Conservation (phyloP, 2,888 invertebrate genomes). For the Epistrophe eligans region DNA sequence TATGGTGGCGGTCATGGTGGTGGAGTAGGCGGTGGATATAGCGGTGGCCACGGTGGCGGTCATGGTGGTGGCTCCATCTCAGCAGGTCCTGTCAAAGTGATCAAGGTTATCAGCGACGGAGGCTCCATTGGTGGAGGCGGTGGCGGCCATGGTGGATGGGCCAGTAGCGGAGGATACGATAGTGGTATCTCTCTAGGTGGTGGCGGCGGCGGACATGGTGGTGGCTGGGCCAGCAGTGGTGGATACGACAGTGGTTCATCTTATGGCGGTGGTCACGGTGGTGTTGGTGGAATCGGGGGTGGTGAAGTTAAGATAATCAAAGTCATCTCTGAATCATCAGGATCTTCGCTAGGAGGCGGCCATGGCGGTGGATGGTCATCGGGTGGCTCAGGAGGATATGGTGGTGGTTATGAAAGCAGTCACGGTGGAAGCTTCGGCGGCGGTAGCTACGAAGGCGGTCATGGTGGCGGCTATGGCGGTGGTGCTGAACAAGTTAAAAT, state of each 20-base stretch:
- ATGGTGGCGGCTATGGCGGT: conserved; percentile 63
- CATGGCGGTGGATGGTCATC: conserved; percentile 45
- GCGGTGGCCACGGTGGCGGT: conserved; percentile 46
- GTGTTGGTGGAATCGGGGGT: conserved; percentile 55
- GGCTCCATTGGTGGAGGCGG: conserved; percentile 46
- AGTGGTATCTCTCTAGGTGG: conserved; percentile 47
- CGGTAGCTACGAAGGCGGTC: conserved; percentile 57
- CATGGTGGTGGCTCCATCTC: conserved; percentile 61
- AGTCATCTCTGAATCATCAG: conserved; percentile 66
- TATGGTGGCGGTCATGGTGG: conserved; percentile 32
- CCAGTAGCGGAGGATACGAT: conserved; percentile 49
- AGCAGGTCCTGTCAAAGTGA: conserved; percentile 61
- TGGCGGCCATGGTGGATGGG: conserved; percentile 63
- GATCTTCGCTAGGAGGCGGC: conserved; percentile 67
- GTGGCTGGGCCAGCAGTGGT: conserved; percentile 51
- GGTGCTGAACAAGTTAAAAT: conserved; percentile 67
- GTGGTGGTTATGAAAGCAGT: conserved; percentile 46
- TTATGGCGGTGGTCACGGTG: conserved; percentile 25
- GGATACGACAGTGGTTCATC: conserved; percentile 40
- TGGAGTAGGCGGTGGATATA: conserved; percentile 44
- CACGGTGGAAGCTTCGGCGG: conserved; percentile 54
- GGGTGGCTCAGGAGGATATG: conserved; percentile 52
- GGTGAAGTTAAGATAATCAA: conserved; percentile 71
- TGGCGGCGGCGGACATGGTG: conserved; percentile 54
- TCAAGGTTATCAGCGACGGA: conserved; percentile 68